These are phyloP conservation scores for Egretta garzetta DNA, from an alignment of 2,113 vertebrate species.

Conservation along the genomic window DNA sequence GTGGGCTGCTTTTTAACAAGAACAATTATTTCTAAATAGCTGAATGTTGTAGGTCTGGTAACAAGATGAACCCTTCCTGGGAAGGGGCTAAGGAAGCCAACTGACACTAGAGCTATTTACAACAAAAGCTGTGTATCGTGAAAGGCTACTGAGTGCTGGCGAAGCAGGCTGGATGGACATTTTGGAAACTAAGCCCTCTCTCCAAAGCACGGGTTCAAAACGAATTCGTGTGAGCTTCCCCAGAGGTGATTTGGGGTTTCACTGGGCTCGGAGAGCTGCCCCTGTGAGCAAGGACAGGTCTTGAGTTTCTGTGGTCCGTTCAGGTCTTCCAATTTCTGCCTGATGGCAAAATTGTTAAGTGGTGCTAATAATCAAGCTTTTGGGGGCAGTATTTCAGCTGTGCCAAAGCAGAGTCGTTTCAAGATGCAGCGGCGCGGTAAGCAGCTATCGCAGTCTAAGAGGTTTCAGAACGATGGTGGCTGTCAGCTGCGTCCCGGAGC, in stretches of 20 bases:
- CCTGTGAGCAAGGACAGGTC: background rate
- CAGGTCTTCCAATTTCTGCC: background rate
- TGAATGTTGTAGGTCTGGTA: background rate
- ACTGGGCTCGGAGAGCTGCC: background rate
- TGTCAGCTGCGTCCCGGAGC: background rate
- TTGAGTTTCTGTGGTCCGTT: background rate
- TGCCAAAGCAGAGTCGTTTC: background rate
- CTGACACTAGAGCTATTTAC: background rate
- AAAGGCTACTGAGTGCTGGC: background rate
- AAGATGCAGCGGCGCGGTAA: background rate
- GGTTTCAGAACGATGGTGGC: background rate
- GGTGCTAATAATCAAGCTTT: background rate
- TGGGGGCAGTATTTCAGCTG: background rate
- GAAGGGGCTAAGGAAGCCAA: background rate
- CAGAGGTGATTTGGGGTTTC: background rate
- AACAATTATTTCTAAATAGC: background rate
- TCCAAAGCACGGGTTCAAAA: background rate
- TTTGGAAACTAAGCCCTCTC: background rate
- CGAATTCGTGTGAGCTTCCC: background rate
- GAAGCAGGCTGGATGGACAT: background rate
- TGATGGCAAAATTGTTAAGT: background rate
- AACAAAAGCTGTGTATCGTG: background rate
- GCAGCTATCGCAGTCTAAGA: background rate
- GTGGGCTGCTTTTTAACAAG: conserved; percentile 42
- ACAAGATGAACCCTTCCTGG: background rate